Base-by-base conservation (phyloP, 2,797 vertebrate species). In the Erpetoichthys calabaricus region DNA sequence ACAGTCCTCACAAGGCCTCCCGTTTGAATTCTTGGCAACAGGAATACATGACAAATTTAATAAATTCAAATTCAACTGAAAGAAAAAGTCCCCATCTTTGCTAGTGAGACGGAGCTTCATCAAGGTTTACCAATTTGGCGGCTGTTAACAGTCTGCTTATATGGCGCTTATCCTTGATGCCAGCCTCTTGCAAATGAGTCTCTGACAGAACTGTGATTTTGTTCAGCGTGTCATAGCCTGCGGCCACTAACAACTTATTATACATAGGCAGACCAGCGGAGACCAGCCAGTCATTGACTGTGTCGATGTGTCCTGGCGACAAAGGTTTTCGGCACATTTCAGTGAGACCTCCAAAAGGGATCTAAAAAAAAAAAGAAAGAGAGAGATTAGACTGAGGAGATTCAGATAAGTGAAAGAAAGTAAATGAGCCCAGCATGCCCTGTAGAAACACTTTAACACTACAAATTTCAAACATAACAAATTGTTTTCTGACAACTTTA, bases 201-300 rank as follows among this genome's bases (percentile, higher is more conserved):
- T 91, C 91, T 4, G 90, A 93, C 62, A 98, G 78, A 71, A 74
- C 80, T 72, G 90, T 83, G 78, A 94, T 82, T 56, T 80, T 79
- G 63, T 80, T 82, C 79, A 96, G 76, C 1, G 89, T 78, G 77
- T 86, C 82, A 57, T 85, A 72, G n/a, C 93, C 94, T 0, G 86
- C 90, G 2, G 86, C 82, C 1, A 72, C 68, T 62, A 97, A 79
- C 41, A 80, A 60, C 3, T 74, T 46, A 62, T 79, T 71, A 67
- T 97, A 97, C 93, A 97, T 95, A 63, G 94, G 92, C 63, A 97
- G 83, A 51, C 94, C 94, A 46, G 96, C 90, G 66, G 90, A 96
- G 63, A 89, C 67, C 64, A 98, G 88, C 96, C 94, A 98, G 63
- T 97, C 89, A 0, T 89, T 83, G 64, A 97, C 70, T 0, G 90